These are phyloP conservation scores for Ophiothrix spiculata DNA, from an alignment of 35 echinoderm and acorn worm species.

Conservation along the genomic window DNA sequence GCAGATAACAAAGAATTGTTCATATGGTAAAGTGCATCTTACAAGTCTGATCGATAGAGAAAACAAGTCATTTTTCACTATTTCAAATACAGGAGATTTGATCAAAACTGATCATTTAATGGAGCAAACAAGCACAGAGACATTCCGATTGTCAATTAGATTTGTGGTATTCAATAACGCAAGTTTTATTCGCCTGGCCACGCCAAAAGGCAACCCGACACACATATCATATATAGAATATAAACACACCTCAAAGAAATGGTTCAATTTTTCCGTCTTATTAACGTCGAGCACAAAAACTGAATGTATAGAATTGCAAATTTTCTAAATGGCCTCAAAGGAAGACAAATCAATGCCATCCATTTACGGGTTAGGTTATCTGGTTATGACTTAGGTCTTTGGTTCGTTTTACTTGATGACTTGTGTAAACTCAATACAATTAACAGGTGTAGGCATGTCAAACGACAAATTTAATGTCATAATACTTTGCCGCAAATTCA, in stretches of 20 bases:
- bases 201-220: neutral
- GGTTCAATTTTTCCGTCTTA: neutral
- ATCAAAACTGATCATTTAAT: constrained; percentile 10
- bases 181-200: neutral
- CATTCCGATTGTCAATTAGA: neutral
- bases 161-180: neutral
- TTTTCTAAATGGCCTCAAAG: constrained; percentile 6
- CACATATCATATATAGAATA: neutral
- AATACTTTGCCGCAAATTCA: neutral
- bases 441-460: neutral
- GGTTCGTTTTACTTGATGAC: constrained; percentile 3
- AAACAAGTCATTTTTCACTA: too few relatives aligned
- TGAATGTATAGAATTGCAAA: constrained; percentile 13
- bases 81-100: too few relatives aligned
- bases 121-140: neutral
- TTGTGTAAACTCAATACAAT: neutral
- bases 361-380: constrained; percentile 12
- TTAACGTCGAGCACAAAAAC: neutral
- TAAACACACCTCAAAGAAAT: neutral
- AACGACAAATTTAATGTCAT: neutral
- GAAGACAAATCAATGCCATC: neutral
- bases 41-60: too few relatives aligned
- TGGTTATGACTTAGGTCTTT: constrained; percentile 10
- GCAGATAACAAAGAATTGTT: neutral
- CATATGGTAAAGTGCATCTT: neutral